Base-by-base conservation (phyloP, 2,888 invertebrate genomes). In the Dolichopus griseipennis region DNA sequence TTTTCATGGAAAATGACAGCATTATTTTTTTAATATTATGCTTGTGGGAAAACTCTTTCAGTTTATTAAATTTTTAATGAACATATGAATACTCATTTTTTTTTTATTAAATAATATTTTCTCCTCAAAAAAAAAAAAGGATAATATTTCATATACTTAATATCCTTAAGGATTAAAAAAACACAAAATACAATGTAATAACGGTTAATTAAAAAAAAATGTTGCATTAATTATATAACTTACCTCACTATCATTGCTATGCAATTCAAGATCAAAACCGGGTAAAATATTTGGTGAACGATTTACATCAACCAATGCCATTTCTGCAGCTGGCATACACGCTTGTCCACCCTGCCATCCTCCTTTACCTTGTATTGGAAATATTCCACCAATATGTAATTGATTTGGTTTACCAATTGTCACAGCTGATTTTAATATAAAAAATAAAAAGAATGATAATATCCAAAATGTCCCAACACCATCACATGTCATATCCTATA, bases 281-380 rank as follows among this genome's bases (percentile, higher is more conserved):
- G 94, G 93, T 76, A 98, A 84, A 75, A 98, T 86, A 83, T 95
- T 92, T 71, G 87, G 87, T 74, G 90, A 86, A 67, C 88, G 88
- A 84, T 98, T 99, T 74, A 99, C 96, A 83, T 98, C 97, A 76
- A 93, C 91, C 77, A 99, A 86, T 52, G 99, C 99, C 83, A 99
- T 88, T 79, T 92, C 88, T 69, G 97, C 97, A 64, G 99, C 98
- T 61, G 99, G 98, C 86, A 93, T 92, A 83, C 98, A 99, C 12
- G 97, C 97, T 86, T 95, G 93, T 6, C 98, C 98, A 52, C 98
- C 98, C 78, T 97, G 96, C 97, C 97, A 98, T 75, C 97, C 97
- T 66, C 96, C 95, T 77, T 93, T 91, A 66, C 95, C 97, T 68
- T 88, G 90, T 85, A 98, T 97, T 61, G 99, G 98, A 82, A 99